Conservation (phyloP, 2,888 invertebrate species). For the Allacma fusca region DNA sequence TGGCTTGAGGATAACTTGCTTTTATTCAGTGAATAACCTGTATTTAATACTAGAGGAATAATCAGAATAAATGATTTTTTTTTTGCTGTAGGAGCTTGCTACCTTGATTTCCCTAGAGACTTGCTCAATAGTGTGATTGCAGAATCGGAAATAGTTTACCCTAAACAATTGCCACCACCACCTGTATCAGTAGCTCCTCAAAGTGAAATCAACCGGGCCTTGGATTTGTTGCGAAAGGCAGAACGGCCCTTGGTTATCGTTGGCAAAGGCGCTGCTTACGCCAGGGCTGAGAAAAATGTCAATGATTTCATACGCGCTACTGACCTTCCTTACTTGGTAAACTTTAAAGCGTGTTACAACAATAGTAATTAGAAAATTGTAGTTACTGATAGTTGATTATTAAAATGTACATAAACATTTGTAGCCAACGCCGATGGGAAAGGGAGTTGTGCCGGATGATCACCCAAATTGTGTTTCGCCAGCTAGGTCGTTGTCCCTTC, state of each 20-base stretch:
- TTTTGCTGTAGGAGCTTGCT: conserved; percentile 72
- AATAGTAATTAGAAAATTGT: too few species aligned
- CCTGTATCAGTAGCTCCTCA: conserved; percentile 77
- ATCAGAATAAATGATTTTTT: conserved; percentile 18
- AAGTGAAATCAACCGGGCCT: conserved; percentile 74
- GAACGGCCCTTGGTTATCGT: conserved; percentile 76
- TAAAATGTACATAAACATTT: neutral
- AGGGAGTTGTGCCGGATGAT: conserved; percentile 68
- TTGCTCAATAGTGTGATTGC: conserved; percentile 70
- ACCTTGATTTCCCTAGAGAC: conserved; percentile 92
- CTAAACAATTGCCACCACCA: conserved; percentile 68
- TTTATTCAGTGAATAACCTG: too few species aligned
- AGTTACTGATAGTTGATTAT: neutral
- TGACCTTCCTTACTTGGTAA: conserved; percentile 79
- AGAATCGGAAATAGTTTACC: conserved; percentile 62
- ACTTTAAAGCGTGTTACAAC: too few species aligned
- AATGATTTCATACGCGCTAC: conserved; percentile 75
- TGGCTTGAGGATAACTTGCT: neutral
- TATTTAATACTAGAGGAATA: too few species aligned
- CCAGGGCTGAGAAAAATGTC: conserved; percentile 77
- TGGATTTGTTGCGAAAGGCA: conserved; percentile 74
- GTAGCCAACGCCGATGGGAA: conserved; percentile 89
- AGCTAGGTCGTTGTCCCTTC: conserved; percentile 84
- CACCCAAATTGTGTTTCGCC: conserved; percentile 79
- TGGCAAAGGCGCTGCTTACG: conserved; percentile 75